phyloP scores from a whole-genome alignment of 2,113 vertebrate species.

The Edolisoma coerulescens region DNA sequence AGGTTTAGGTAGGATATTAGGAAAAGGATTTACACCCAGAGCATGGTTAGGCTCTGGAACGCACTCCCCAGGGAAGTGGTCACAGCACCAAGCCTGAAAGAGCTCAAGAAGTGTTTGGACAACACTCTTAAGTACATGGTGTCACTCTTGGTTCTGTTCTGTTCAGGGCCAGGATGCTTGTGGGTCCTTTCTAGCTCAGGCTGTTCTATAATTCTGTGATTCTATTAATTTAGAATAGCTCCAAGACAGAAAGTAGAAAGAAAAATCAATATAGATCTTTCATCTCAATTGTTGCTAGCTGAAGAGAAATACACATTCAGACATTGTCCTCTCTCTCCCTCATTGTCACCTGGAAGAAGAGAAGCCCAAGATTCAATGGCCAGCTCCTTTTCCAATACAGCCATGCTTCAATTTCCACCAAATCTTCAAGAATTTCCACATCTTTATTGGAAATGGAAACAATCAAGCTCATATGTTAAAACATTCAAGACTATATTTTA shows the following conservation, averaged over 20 bases:
- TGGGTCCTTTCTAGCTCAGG: neutral
- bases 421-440: neutral
- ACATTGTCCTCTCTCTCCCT: neutral
- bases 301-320: neutral
- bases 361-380: neutral
- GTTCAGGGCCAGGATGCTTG: neutral
- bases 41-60: rapidly evolving
- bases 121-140: neutral
- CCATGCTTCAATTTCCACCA: neutral
- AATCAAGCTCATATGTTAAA: neutral
- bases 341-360: neutral
- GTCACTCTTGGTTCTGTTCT: neutral
- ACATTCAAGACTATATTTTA: neutral
- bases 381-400: neutral
- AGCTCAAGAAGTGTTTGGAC: neutral
- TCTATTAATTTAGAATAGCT: neutral
- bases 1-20: neutral
- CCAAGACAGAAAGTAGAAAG: neutral
- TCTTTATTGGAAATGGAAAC: neutral
- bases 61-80: neutral
- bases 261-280: neutral
- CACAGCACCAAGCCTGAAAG: neutral
- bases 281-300: neutral
- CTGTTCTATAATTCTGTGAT: neutral
- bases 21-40: neutral